Conservation (phyloP, 2,113 vertebrate species). For the Osmerus eperlanus region DNA sequence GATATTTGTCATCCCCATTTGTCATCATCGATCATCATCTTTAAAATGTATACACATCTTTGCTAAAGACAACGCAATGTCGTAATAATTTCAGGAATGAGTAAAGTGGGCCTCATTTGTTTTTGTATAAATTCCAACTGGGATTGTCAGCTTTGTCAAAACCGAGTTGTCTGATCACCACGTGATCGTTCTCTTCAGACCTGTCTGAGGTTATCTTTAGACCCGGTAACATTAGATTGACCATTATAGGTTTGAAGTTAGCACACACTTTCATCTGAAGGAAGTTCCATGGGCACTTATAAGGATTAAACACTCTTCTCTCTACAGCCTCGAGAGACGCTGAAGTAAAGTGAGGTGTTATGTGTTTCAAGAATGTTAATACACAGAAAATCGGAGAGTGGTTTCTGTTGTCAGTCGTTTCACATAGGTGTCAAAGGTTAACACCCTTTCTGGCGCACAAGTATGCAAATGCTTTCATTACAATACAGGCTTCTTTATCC, state of each 20-base stretch:
- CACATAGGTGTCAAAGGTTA: conserved; percentile 67
- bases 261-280: not conserved
- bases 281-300: conserved; percentile 19
- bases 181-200: too few relatives aligned
- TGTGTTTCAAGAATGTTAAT: conserved; percentile 52
- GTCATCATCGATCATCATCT: too few relatives aligned
- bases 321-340: conserved; percentile 44
- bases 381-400: conserved; percentile 46
- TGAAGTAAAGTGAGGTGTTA: conserved; percentile 50
- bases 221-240: not conserved
- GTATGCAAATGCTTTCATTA: conserved; percentile 70
- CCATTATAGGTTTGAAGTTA: conserved; percentile 3
- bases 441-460: conserved; percentile 64
- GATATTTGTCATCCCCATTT: too few relatives aligned
- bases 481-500: conserved; percentile 68
- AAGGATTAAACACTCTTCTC: conserved; percentile 23
- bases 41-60: too few relatives aligned
- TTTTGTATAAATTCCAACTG: too few relatives aligned
- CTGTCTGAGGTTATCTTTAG: too few relatives aligned
- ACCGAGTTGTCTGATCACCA: too few relatives aligned
- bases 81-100: too few relatives aligned
- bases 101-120: too few relatives aligned
- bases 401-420: conserved; percentile 61
- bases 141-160: too few relatives aligned
- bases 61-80: too few relatives aligned